Percentiles rank a stretch among this genome's conserved stretches.
Conservation (phyloP, 2,113 vertebrate species). For the Charina bottae region DNA sequence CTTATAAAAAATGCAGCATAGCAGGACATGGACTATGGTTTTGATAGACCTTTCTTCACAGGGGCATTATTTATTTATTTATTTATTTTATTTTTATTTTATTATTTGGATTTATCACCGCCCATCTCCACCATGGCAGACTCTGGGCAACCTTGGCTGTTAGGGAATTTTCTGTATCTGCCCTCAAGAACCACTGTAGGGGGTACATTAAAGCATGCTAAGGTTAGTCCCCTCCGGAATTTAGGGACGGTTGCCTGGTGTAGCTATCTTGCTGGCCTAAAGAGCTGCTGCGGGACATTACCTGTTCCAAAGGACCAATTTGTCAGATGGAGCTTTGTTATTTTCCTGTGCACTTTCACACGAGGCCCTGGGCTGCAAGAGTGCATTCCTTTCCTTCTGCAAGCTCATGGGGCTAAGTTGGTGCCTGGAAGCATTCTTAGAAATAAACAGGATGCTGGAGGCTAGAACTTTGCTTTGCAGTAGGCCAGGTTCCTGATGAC, state of each 20-base stretch:
- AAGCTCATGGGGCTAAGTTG: background rate
- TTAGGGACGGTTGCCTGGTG: background rate
- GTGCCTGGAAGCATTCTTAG: background rate
- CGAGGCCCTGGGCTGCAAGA: background rate
- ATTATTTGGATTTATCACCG: too few relatives aligned
- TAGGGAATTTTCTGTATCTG: too few relatives aligned
- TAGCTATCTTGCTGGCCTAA: background rate
- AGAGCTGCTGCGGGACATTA: background rate
- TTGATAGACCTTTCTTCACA: too few relatives aligned
- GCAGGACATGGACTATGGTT: too few relatives aligned
- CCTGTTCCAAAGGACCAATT: background rate
- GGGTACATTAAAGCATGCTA: too few relatives aligned
- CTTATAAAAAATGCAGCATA: too few relatives aligned
- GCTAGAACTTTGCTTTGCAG: background rate
- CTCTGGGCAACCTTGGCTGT: too few relatives aligned
- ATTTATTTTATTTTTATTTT: too few relatives aligned
- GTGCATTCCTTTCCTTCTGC: background rate
- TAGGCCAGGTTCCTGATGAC: background rate
- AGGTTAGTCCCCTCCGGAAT: background rate
- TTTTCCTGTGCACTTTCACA: background rate
- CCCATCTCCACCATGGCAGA: too few relatives aligned
- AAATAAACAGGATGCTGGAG: background rate
- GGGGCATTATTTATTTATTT: too few relatives aligned
- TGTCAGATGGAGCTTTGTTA: background rate
- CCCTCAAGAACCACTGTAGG: too few relatives aligned